Evolutionary conservation across 2,797 vertebrate genomes (phyloP).

Genomic region (Oreonectes daqikongensis): DNA sequence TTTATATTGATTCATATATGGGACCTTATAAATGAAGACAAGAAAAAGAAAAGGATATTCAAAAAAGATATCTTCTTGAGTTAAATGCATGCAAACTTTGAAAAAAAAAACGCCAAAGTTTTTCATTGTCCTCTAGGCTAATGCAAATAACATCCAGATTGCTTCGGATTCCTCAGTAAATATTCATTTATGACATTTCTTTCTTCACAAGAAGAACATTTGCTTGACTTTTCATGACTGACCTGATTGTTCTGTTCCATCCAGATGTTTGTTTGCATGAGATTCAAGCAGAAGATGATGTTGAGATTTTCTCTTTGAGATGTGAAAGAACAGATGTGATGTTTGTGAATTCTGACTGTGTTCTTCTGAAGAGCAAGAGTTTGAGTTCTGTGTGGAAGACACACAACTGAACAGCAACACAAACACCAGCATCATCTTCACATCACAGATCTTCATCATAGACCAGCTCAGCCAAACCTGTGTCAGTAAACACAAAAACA

Average conservation of each 20-base stretch:
- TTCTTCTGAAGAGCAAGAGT: background rate
- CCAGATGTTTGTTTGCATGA: constrained; percentile 5
- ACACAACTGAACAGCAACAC: background rate
- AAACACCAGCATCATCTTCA: constrained; percentile 9
- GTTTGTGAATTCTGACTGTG: background rate
- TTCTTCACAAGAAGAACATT: too few relatives aligned
- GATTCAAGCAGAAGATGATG: background rate
- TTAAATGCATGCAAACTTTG: too few relatives aligned
- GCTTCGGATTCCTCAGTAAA: too few relatives aligned
- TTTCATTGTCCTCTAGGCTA: too few relatives aligned
- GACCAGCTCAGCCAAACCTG: constrained; percentile 31
- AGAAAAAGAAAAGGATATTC: too few relatives aligned
- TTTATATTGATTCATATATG: too few relatives aligned
- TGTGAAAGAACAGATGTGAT: background rate
- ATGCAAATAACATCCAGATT: too few relatives aligned
- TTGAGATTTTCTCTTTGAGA: background rate
- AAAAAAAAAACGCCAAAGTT: too few relatives aligned
- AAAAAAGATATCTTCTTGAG: too few relatives aligned
- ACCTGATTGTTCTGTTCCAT: constrained; percentile 9
- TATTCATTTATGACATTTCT: too few relatives aligned
- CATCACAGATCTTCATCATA: constrained; percentile 20
- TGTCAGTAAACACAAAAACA: background rate
- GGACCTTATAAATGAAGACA: too few relatives aligned
- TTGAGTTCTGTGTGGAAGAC: background rate
- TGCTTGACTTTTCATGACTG: too few relatives aligned